These are phyloP conservation scores for Tragelaphus strepsiceros DNA, from an alignment of 2,113 vertebrate species.

Conservation along the genomic window DNA sequence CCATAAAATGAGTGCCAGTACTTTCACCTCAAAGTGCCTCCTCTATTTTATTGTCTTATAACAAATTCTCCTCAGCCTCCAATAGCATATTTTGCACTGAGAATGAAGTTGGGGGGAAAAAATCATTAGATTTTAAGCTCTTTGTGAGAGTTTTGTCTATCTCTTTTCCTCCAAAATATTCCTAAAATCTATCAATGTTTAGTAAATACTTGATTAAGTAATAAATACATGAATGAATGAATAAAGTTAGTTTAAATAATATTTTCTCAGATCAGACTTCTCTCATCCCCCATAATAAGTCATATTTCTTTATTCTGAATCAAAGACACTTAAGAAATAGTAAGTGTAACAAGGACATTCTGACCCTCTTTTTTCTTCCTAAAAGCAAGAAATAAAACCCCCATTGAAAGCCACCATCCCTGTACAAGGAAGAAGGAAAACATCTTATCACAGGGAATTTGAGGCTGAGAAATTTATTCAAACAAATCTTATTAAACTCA, in stretches of 20 bases:
- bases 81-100: neutral
- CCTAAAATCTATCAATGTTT: neutral
- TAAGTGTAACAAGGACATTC: neutral
- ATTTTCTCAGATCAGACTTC: neutral
- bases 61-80: constrained; percentile 45
- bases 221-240: neutral
- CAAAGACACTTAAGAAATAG: neutral
- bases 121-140: neutral
- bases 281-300: neutral
- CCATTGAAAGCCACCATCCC: neutral
- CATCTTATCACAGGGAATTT: neutral
- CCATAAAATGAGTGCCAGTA: constrained; percentile 55
- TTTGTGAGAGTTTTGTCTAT: neutral
- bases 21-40: constrained; percentile 57
- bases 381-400: neutral
- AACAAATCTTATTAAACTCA: neutral
- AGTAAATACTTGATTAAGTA: neutral
- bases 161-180: neutral
- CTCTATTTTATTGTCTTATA: constrained; percentile 65
- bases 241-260: neutral
- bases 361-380: neutral
- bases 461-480: neutral
- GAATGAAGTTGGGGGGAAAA: constrained; percentile 8
- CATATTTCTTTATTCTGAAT: neutral
- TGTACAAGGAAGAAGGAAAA: neutral